Evolutionary conservation across 2,888 invertebrate genomes (phyloP).

Genomic region (Limenitis camilla): DNA sequence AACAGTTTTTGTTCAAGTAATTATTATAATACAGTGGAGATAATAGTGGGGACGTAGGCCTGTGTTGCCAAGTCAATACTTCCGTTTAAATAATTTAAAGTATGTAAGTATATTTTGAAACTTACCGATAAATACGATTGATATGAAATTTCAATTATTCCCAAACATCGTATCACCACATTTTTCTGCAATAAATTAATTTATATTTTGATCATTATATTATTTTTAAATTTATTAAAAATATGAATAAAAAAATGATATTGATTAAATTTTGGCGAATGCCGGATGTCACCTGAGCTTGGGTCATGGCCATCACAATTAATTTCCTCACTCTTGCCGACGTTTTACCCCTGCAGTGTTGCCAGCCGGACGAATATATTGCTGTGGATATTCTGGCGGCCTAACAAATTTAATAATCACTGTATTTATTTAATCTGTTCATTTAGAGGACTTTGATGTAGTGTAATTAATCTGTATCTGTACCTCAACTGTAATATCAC

Average conservation of each 20-base stretch:
- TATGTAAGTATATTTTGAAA: too few species aligned
- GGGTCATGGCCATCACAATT: conserved; percentile 31
- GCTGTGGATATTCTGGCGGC: conserved; percentile 33
- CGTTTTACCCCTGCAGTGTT: conserved; percentile 27
- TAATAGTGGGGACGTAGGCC: too few species aligned
- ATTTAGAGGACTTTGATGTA: neutral
- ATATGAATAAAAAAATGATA: too few species aligned
- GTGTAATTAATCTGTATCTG: conserved; percentile 1
- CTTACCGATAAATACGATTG: conserved; percentile 38
- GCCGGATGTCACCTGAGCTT: conserved; percentile 31
- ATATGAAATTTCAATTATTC: conserved; percentile 39
- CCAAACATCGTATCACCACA: conserved; percentile 36
- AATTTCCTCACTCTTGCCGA: conserved; percentile 29
- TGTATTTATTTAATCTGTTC: neutral
- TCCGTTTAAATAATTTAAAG: too few species aligned
- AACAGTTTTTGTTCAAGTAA: too few species aligned
- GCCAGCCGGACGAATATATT: conserved; percentile 42
- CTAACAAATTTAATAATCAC: neutral
- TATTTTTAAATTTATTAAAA: too few species aligned
- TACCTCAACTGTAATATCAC: conserved; percentile 46
- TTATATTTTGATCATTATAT: too few species aligned
- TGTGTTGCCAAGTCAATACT: too few species aligned
- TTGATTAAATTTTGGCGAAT: neutral
- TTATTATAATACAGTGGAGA: too few species aligned
- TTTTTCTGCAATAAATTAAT: conserved; percentile 34